Conservation (phyloP, 2,888 invertebrate genomes). For the Drosophila prolongata region DNA sequence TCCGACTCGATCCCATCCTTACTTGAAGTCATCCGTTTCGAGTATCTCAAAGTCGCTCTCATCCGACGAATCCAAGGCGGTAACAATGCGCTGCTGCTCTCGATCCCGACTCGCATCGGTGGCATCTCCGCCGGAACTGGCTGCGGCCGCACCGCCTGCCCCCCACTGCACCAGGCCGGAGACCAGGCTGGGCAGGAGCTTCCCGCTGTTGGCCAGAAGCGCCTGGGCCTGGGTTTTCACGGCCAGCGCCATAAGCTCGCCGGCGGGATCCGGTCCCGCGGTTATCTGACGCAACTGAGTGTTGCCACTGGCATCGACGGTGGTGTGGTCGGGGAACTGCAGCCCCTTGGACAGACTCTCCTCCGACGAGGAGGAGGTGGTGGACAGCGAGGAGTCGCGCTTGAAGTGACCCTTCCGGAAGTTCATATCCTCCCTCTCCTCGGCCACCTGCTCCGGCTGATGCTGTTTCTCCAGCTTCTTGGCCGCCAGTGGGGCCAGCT, state of each 20-base stretch:
- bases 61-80: conserved; percentile 81
- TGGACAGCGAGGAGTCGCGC: conserved; percentile 82
- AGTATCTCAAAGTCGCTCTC: conserved; percentile 84
- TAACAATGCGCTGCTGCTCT: conserved; percentile 61
- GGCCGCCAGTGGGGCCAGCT: conserved; percentile 63
- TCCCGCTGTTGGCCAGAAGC: conserved; percentile 59
- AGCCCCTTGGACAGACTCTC: conserved; percentile 83
- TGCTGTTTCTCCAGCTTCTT: conserved; percentile 10
- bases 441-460: conserved; percentile 4
- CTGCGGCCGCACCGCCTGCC: conserved; percentile 19
- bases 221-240: conserved; percentile 67
- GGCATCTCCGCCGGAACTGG: background rate
- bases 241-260: conserved; percentile 52
- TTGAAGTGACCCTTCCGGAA: conserved; percentile 83
- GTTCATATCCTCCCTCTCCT: conserved; percentile 53
- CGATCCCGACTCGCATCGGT: conserved; percentile 25
- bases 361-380: conserved; percentile 83
- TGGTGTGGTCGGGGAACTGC: conserved; percentile 80
- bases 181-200: conserved; percentile 76
- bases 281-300: conserved; percentile 53
- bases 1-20: conserved; percentile 38
- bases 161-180: conserved; percentile 78
- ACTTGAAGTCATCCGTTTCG: conserved; percentile 82
- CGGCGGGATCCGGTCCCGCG: conserved; percentile 35
- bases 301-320: conserved; percentile 60